Percentiles rank a stretch among this genome's conserved stretches.
Conservation (phyloP, 2,113 vertebrate species). For the Hippocampus abdominalis region DNA sequence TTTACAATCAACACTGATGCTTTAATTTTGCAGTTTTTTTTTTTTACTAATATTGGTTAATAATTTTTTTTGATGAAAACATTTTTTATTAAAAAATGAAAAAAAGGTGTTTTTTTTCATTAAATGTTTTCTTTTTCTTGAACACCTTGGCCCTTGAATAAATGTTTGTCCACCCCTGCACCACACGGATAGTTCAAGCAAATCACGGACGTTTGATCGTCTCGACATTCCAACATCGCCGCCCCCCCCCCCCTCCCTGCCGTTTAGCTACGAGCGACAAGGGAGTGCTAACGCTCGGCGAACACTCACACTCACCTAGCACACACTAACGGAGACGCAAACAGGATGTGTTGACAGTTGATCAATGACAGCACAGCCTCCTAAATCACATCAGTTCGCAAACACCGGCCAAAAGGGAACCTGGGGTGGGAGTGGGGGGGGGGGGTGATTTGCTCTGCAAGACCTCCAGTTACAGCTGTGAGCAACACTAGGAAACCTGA, state of each 20-base stretch:
- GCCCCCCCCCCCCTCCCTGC: conserved; percentile 17
- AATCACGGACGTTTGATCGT: conserved; percentile 35
- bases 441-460: not conserved
- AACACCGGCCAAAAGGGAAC: not conserved
- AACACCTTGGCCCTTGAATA: not conserved
- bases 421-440: not conserved
- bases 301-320: conserved; percentile 6
- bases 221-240: conserved; percentile 4
- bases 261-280: conserved; percentile 36
- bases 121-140: no score
- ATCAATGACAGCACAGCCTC: conserved; percentile 18
- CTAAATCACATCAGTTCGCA: conserved; percentile 18
- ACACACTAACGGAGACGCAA: conserved; percentile 11
- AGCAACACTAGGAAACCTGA: not conserved
- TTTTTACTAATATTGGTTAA: no score
- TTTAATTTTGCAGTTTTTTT: no score
- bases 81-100: no score
- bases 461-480: not conserved
- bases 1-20: no score
- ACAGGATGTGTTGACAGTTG: conserved; percentile 49
- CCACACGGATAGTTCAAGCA: conserved; percentile 18
- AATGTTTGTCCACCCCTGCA: not conserved
- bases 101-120: no score
- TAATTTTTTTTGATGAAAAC: no score
- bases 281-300: conserved; percentile 33